phyloP scores from a whole-genome alignment of 2,888 invertebrate genomes.

The Acanthosepion lycidas region DNA sequence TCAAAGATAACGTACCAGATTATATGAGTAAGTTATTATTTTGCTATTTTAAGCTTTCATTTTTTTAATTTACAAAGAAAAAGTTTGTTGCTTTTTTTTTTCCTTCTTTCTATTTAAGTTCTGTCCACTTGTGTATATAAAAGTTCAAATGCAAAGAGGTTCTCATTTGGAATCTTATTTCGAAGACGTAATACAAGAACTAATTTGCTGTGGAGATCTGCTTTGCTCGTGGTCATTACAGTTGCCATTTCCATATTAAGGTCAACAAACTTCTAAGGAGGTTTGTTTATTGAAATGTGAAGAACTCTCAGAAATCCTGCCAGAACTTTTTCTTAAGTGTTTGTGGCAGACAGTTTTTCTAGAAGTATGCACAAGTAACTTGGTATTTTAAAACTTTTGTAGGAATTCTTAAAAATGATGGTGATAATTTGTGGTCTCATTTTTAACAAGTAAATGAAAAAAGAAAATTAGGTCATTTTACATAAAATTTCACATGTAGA shows the following conservation, averaged over 20 bases:
- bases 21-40: neutral
- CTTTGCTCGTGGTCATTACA: neutral
- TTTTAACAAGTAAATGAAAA: too few relatives aligned
- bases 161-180: neutral
- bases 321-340: too few relatives aligned
- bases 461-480: too few relatives aligned
- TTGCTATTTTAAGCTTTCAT: neutral
- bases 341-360: too few relatives aligned
- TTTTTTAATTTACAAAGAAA: too few relatives aligned
- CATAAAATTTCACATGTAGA: too few relatives aligned
- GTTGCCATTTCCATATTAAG: neutral
- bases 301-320: too few relatives aligned
- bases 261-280: neutral
- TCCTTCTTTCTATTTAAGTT: neutral
- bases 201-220: neutral
- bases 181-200: neutral
- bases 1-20: neutral
- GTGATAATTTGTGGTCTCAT: too few relatives aligned
- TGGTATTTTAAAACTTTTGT: too few relatives aligned
- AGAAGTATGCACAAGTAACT: too few relatives aligned
- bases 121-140: too few relatives aligned
- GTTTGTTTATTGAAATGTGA: neutral
- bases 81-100: neutral
- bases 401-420: too few relatives aligned
- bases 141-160: neutral